phyloP scores from a whole-genome alignment of 2,888 invertebrate species.

The Tachina fera region DNA sequence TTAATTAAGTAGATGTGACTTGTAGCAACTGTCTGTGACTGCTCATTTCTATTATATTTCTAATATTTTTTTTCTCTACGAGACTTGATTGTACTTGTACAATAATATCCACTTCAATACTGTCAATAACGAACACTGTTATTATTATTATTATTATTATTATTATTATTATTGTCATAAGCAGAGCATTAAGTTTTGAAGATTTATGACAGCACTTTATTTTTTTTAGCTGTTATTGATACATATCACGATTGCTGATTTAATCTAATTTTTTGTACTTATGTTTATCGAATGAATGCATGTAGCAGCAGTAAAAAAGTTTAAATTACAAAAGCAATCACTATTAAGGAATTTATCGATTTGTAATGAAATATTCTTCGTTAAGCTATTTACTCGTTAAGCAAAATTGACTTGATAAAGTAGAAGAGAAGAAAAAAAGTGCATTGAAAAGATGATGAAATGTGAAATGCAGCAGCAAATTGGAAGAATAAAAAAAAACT shows the following conservation, averaged over 20 bases:
- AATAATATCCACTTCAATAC: background rate
- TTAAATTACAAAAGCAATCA: constrained; percentile 5
- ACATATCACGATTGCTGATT: constrained; percentile 46
- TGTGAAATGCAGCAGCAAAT: background rate
- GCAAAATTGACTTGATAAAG: constrained; percentile 8
- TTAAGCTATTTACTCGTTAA: constrained; percentile 36
- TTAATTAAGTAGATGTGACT: background rate
- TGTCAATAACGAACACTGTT: background rate
- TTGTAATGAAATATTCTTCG: constrained; percentile 49
- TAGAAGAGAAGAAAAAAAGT: no score
- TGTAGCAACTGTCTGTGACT: background rate
- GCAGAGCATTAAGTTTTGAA: background rate
- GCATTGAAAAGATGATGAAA: background rate
- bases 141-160: background rate
- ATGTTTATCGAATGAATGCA: background rate
- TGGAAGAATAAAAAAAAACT: background rate
- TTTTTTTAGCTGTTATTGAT: constrained; percentile 53
- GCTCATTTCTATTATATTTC: background rate
- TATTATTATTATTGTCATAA: background rate
- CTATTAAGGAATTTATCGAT: constrained; percentile 49
- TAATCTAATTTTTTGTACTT: constrained; percentile 10
- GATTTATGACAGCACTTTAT: constrained; percentile 66
- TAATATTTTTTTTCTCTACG: background rate
- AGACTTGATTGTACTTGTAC: background rate
- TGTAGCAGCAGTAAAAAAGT: background rate